phyloP scores from a whole-genome alignment of 2,113 vertebrate species.

The Trachemys scripta region DNA sequence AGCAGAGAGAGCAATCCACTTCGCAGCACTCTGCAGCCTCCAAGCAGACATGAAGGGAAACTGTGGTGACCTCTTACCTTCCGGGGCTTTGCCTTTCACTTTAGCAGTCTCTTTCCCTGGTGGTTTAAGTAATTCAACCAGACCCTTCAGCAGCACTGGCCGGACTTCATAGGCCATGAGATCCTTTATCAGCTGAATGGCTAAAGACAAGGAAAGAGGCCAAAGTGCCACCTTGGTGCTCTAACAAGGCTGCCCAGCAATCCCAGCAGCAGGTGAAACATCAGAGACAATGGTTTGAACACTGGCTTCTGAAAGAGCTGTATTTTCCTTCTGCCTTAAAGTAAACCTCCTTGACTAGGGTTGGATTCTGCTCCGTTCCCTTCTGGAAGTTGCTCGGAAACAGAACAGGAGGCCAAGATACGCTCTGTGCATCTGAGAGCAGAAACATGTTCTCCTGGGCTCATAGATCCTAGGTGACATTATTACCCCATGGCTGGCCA shows the following conservation, averaged over 20 bases:
- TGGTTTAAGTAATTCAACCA: constrained; percentile 82
- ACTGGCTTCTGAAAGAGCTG: not conserved
- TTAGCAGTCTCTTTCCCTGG: constrained; percentile 18
- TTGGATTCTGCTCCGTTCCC: not conserved
- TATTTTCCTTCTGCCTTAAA: not conserved
- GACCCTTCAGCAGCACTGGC: constrained; percentile 75
- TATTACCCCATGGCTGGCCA: no score
- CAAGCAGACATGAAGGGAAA: not conserved
- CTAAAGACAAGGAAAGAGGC: constrained; percentile 54
- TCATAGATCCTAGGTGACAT: no score
- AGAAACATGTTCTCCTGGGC: not conserved
- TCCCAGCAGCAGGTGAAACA: not conserved
- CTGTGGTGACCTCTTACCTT: constrained; percentile 34
- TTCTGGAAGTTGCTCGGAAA: not conserved
- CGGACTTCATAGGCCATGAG: constrained; percentile 78
- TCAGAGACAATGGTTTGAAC: not conserved
- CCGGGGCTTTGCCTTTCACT: not conserved
- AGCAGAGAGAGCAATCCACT: accelerated
- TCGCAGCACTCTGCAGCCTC: accelerated
- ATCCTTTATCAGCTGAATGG: constrained; percentile 81
- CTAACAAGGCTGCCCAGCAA: not conserved
- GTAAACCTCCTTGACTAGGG: not conserved
- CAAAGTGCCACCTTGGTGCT: not conserved
- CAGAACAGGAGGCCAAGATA: not conserved
- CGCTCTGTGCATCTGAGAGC: not conserved